Base-by-base conservation (phyloP, 1,140 invertebrate species). In the Spodoptera litura region DNA sequence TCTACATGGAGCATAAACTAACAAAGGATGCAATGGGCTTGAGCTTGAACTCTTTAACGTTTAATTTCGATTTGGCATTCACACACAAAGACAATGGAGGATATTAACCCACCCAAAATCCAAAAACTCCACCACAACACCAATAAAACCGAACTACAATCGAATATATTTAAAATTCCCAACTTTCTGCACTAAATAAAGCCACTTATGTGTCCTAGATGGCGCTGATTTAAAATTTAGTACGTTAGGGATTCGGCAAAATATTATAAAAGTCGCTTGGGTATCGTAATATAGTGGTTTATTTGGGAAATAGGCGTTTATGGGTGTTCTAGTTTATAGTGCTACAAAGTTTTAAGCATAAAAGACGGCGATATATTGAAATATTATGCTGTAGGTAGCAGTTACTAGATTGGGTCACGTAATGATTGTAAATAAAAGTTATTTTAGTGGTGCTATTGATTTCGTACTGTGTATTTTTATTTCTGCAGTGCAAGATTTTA, bases 231-330 rank as follows among this genome's bases (percentile, higher is more conserved):
- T 68, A 68, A 49, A 52, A 68, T 68, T n/a, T 27, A 68, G 44
- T 27, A 75, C 52, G 44, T 62, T n/a, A 64, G 12, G 31, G 51
- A 44, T 59, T 64, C 49, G 49, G 27, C 12, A 9, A 11, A 62
- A 64, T 75, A 64, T 75, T 75, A 64, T 38, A 62, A 75, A 20
- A 52, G 49, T 11, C 59, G n/a, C 73, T 31, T 1, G 73, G 73
- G 73, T 53, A 15, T n/a, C 35, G 53, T 75, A 64, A 75, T 12
- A 64, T 64, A 64, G 49, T 53, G 73, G 62, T 75, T 64, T 62
- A 31, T 75, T 64, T 52, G 25, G 64, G 59, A 75, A 53, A 75
- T 64, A 64, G 73, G 73, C 73, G 59, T 75, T 75, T 75, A 75
- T 64, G 20, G 20, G 13, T 51, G 12, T 2, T 44, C 25, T 75